A percentile compares a stretch with the other conserved stretches of the same genome.
phyloP scores from a whole-genome alignment of 2,113 vertebrate genomes.

The Archilochus colubris region DNA sequence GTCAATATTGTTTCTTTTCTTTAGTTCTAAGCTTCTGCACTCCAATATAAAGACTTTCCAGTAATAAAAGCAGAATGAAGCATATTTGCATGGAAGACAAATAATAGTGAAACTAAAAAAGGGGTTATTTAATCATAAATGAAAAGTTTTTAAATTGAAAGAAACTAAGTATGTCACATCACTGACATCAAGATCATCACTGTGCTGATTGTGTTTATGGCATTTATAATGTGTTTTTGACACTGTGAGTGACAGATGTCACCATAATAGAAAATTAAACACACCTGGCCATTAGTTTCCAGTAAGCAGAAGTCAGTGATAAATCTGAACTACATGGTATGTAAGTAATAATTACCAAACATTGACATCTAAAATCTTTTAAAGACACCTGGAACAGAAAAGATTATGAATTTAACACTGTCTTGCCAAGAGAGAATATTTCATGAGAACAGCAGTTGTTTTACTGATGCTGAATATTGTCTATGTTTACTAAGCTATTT shows the following conservation, averaged over 20 bases:
- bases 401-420: slow-evolving; percentile 75
- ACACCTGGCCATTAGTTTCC: slow-evolving; percentile 70
- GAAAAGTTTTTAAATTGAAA: slow-evolving; percentile 2
- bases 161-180: slow-evolving; percentile 35
- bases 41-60: neutral
- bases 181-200: slow-evolving; percentile 56
- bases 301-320: slow-evolving; percentile 24
- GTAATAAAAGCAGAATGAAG: neutral
- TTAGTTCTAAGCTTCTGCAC: neutral
- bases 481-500: neutral
- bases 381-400: slow-evolving; percentile 14
- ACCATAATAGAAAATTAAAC: slow-evolving; percentile 67
- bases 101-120: neutral
- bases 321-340: neutral
- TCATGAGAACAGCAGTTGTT: neutral
- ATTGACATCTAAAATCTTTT: slow-evolving; percentile 52
- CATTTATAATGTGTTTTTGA: slow-evolving; percentile 69
- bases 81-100: neutral
- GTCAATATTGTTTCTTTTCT: neutral
- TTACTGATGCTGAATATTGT: neutral
- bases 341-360: slow-evolving; percentile 50
- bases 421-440: slow-evolving; percentile 75
- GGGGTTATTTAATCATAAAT: neutral
- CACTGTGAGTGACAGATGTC: slow-evolving; percentile 74
- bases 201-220: slow-evolving; percentile 72